Evolutionary conservation across 2,113 vertebrate species (phyloP).

Genomic region (Spea multiplicata): DNA sequence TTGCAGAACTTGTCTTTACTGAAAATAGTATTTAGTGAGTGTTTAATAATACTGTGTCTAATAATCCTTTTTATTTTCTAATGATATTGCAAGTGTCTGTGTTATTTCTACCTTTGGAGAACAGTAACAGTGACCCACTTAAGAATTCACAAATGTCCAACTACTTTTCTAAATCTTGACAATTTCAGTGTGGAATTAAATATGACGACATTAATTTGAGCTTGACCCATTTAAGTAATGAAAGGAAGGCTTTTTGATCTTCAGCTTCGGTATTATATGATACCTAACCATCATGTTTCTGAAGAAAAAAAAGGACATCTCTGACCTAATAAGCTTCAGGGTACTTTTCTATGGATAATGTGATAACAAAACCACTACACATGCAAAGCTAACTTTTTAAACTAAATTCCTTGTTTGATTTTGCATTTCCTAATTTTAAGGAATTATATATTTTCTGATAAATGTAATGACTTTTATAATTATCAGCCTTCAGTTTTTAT

Average conservation of each 20-base stretch:
- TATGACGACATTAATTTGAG: slow-evolving; percentile 25
- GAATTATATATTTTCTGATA: no score
- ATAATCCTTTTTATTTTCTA: no score
- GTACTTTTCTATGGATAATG: background rate
- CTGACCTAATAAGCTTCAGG: background rate
- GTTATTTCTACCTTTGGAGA: no score
- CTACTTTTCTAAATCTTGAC: slow-evolving; percentile 18
- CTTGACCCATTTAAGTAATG: slow-evolving; percentile 28
- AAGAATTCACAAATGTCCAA: slow-evolving; percentile 30
- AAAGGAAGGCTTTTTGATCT: slow-evolving; percentile 7
- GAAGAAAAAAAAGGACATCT: background rate
- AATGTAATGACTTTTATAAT: no score
- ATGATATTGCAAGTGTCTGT: no score
- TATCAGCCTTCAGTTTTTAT: no score
- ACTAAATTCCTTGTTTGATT: no score
- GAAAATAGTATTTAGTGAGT: no score
- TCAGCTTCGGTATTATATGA: background rate
- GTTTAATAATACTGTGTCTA: no score
- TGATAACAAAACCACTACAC: background rate
- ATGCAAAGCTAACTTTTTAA: background rate
- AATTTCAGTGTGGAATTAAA: slow-evolving; percentile 23
- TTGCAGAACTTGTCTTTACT: no score
- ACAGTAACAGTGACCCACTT: slow-evolving; percentile 24
- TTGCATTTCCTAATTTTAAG: no score
- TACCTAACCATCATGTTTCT: background rate